A percentile compares a stretch with the other conserved stretches of the same genome.
phyloP scores from a whole-genome alignment of 1,140 invertebrate genomes.

The Bombus haemorrhoidalis region DNA sequence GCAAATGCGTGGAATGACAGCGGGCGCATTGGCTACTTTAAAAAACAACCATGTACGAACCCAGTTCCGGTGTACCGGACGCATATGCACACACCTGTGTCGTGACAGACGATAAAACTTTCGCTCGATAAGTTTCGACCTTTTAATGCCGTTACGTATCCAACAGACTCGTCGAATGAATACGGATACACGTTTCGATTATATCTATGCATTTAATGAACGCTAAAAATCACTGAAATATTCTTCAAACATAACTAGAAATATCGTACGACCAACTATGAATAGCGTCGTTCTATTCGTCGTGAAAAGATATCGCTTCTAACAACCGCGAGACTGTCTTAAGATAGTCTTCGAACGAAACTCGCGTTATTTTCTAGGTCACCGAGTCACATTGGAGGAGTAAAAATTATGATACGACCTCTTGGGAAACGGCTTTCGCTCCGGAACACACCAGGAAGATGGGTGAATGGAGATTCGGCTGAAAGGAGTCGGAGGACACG shows the following conservation, averaged over 20 bases:
- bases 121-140: constrained; percentile 64
- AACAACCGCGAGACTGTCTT: constrained; percentile 12
- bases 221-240: not conserved
- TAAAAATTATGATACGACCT: not conserved
- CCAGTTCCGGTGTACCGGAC: constrained; percentile 34
- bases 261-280: constrained; percentile 9
- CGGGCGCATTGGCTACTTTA: constrained; percentile 26
- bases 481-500: not conserved
- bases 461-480: not conserved
- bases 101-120: constrained; percentile 60
- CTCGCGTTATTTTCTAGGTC: constrained; percentile 31
- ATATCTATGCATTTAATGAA: constrained; percentile 43
- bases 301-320: constrained; percentile 6
- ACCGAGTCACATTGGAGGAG: not conserved
- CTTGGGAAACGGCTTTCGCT: not conserved
- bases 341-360: not conserved
- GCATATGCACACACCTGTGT: constrained; percentile 57
- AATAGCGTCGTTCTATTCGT: constrained; percentile 32
- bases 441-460: not conserved
- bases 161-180: constrained; percentile 56
- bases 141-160: constrained; percentile 51
- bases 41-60: constrained; percentile 41
- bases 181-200: constrained; percentile 1
- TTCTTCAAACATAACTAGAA: not conserved
- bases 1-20: constrained; percentile 15